phyloP scores from a whole-genome alignment of 1,140 invertebrate species.

The Teleopsis dalmanni region DNA sequence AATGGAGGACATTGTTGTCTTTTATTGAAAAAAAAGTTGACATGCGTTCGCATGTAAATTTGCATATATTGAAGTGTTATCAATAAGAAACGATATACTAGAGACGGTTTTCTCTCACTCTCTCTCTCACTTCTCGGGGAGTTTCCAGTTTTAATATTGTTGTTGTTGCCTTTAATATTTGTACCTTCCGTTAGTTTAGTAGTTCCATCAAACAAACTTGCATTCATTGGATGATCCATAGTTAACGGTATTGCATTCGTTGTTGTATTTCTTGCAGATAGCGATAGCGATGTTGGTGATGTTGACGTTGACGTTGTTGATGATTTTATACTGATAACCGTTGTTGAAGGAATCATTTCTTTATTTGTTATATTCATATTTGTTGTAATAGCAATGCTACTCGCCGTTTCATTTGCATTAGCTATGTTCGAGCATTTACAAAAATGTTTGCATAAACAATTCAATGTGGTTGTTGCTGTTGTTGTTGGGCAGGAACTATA shows the following conservation, averaged over 20 bases:
- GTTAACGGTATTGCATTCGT: no score
- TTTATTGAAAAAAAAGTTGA: constrained; percentile 5
- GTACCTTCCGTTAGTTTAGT: not conserved
- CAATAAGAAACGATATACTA: no score
- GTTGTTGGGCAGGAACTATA: not conserved
- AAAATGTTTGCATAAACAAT: not conserved
- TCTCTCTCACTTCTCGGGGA: constrained; percentile 1
- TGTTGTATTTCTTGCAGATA: not conserved
- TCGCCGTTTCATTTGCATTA: not conserved
- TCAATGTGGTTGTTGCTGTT: not conserved
- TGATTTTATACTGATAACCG: no score
- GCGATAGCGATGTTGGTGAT: not conserved
- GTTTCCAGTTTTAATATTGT: not conserved
- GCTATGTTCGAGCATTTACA: not conserved
- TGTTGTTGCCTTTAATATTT: not conserved
- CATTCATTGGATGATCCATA: no score
- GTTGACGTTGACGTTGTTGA: not conserved
- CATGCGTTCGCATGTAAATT: no score
- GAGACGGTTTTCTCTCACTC: not conserved
- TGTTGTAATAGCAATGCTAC: no score
- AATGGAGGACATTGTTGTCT: constrained; percentile 9
- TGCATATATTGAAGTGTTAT: no score
- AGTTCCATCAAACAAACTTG: no score
- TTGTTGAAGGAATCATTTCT: no score
- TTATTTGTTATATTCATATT: no score